Percentiles rank a stretch among this genome's conserved stretches.
phyloP scores from a whole-genome alignment of 2,113 vertebrate genomes.

The Rhodinocichla rosea region DNA sequence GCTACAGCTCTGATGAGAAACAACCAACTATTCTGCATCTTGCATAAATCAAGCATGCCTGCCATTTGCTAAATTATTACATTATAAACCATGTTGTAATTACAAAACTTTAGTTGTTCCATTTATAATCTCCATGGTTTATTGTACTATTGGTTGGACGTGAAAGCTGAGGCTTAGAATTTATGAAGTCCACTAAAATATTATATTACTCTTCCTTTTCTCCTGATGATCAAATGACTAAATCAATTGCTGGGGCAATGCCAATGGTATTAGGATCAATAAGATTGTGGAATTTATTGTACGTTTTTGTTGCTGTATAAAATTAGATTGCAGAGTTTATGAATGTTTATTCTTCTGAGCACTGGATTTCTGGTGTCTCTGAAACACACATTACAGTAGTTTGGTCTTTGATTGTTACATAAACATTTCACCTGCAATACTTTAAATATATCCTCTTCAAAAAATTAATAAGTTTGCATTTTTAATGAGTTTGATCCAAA shows the following conservation, averaged over 20 bases:
- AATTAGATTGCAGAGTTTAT: slow-evolving; percentile 74
- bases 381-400: slow-evolving; percentile 44
- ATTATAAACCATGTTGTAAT: slow-evolving; percentile 69
- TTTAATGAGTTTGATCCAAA: not conserved
- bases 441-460: not conserved
- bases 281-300: slow-evolving; percentile 76
- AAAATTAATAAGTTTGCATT: not conserved
- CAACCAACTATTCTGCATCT: not conserved
- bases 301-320: slow-evolving; percentile 72
- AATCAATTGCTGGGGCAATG: slow-evolving; percentile 74
- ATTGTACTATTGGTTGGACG: slow-evolving; percentile 74
- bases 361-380: slow-evolving; percentile 46
- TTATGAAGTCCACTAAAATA: slow-evolving; percentile 78
- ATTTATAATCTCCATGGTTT: slow-evolving; percentile 55
- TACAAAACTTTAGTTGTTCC: slow-evolving; percentile 72
- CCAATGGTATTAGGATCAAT: slow-evolving; percentile 78
- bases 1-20: not conserved
- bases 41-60: slow-evolving; percentile 36
- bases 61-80: slow-evolving; percentile 41
- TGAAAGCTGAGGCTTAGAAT: slow-evolving; percentile 73
- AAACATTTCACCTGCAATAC: not conserved
- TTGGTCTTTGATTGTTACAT: not conserved
- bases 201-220: slow-evolving; percentile 64
- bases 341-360: slow-evolving; percentile 73
- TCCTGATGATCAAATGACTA: slow-evolving; percentile 74